Base-by-base conservation (phyloP, 2,113 vertebrate genomes). In the Notechis scutatus region DNA sequence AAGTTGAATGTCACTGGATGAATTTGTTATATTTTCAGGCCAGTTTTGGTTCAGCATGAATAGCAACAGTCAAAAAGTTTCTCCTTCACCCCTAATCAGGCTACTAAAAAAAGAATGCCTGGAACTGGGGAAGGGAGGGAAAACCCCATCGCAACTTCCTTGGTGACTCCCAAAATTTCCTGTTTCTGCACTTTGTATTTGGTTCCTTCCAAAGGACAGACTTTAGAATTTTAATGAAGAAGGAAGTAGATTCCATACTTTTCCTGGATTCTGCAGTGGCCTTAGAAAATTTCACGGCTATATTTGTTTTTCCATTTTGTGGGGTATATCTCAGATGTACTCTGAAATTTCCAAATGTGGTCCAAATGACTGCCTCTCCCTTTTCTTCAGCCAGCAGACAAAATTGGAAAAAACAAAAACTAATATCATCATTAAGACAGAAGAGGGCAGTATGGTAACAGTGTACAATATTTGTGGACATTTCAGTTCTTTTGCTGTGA, bases 391-490 rank as follows among this genome's bases (percentile, higher is more conserved):
- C 15, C 47, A 85, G 10, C 5, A 55, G 39, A 64, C 21, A 26
- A 26, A 45, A 24, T 47, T 15, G 14, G 12, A 74, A 54, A 3
- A 3, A 87, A 54, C 12, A 14, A 56, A 59, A 11, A 3, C 15
- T 55, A 42, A 20, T 39, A 1, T 5, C 57, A 7, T 54, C 1
- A 45, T 55, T 89, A 86, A 92, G 34, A 34, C 96, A 92, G 94
- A 94, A 95, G 94, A 24, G 94, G 95, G 95, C 94, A 94, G 90
- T 29, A 2, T 69, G 59, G 92, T 56, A 61, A 55, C 87, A 93
- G 42, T 26, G 23, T 91, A 11, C 29, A 7, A 29, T 10, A 23
- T n/a, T 23, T 14, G 11, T 85, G 23, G 10, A 39, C 34, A 52
- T 86, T 7, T 54, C 59, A 4, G 39, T 86, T 85, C 88, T 92